Base-by-base conservation (phyloP, 2,797 vertebrate genomes). In the Pristis pectinata region DNA sequence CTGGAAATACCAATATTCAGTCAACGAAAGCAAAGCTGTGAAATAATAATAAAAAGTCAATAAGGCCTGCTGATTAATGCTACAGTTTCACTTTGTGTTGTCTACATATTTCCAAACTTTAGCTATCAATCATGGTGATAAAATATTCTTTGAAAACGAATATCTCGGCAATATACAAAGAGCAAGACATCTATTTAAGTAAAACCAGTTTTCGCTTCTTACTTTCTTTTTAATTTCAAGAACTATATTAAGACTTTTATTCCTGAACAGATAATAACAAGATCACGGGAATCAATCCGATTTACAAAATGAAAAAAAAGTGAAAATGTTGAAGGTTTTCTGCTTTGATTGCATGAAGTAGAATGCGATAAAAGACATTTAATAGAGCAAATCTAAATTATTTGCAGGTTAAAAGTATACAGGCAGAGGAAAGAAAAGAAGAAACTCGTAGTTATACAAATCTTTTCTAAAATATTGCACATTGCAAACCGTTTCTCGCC, bases 11-110 rank as follows among this genome's bases (percentile, higher is more conserved):
- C 67, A 72, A 92, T n/a, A n/a, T n/a, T n/a, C n/a, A 94, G 44
- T 94, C 44, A 70, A 94, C 67, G 49, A 53, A 94, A 94, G 30
- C 67, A 76, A 76, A 74, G 30, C 67, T 93, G 41, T 94, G 67
- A 94, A 74, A n/a, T 91, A 37, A 91, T 76, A 30, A 93, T 41
- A 72, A 93, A 93, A 93, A 93, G 3, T 41, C 49, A 94, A 94
- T 94, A 13, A 53, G 70, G 49, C 10, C 70, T 94, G 92, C 24
- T 53, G 41, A 74, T 53, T 94, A 94, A 76, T 74, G 15, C 49
- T 94, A 56, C 92, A 93, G 3, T 74, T 94, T 93, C 41, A 70
- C 67, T 70, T 93, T 94, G 67, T 94, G 67, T 53, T 76, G 15
- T 22, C 70, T 56, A 7, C 92, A 72, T 76, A 76, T 74, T n/a